phyloP scores from a whole-genome alignment of 1,140 invertebrate species.

The Bombus ignitus region DNA sequence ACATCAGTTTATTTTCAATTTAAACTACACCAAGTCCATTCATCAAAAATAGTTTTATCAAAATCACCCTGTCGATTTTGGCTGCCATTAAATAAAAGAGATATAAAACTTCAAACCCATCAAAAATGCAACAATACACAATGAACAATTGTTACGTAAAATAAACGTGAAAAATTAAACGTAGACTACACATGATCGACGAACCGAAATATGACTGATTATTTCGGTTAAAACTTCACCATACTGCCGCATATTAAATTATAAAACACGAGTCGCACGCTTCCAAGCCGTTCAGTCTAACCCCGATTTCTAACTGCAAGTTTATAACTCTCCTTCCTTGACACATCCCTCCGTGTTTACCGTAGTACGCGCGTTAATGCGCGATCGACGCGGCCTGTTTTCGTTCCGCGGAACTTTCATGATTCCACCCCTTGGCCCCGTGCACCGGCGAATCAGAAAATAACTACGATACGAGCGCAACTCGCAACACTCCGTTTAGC shows the following conservation, averaged over 20 bases:
- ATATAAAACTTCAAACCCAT: no score
- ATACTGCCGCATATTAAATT: no score
- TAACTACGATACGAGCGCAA: conserved; percentile 1
- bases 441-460: conserved; percentile 31
- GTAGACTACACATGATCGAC: neutral
- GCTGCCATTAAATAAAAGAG: no score
- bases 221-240: neutral
- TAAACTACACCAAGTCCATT: neutral
- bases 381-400: conserved; percentile 31
- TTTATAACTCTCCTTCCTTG: neutral
- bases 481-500: conserved; percentile 17
- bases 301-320: neutral
- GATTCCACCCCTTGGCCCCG: neutral
- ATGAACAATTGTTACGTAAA: neutral
- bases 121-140: no score
- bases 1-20: no score
- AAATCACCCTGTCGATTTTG: no score
- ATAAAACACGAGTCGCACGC: neutral
- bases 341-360: neutral
- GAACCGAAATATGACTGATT: neutral
- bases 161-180: neutral
- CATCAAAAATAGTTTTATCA: neutral
- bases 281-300: neutral
- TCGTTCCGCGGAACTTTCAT: conserved; percentile 30
- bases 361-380: neutral